Conservation (phyloP, 2,888 invertebrate species). For the Noctua pronuba region DNA sequence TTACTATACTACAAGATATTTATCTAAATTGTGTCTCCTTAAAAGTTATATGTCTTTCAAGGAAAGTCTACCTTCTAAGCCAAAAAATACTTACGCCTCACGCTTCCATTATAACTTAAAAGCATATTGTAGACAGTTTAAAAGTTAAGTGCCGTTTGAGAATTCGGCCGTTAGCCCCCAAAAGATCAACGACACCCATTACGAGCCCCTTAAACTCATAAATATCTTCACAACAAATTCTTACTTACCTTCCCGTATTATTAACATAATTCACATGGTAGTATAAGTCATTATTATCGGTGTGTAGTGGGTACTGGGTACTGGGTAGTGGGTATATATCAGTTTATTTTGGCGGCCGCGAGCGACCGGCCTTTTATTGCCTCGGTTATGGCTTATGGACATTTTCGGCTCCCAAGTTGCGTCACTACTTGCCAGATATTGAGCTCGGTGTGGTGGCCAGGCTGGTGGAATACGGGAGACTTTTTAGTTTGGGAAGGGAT, state of each 20-base stretch:
- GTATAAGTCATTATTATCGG: slow-evolving; percentile 66
- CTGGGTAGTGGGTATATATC: slow-evolving; percentile 57
- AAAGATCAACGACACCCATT: slow-evolving; percentile 52
- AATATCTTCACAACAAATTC: slow-evolving; percentile 61
- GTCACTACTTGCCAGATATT: slow-evolving; percentile 67
- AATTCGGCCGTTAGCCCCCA: slow-evolving; percentile 22
- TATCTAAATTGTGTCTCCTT: neutral
- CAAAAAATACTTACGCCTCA: neutral
- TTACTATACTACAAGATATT: neutral
- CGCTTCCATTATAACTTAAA: neutral
- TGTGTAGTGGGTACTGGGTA: slow-evolving; percentile 48
- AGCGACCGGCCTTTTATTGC: slow-evolving; percentile 72
- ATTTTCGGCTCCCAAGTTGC: slow-evolving; percentile 67
- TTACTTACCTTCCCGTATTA: slow-evolving; percentile 57
- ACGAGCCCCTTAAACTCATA: slow-evolving; percentile 44
- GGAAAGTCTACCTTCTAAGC: neutral
- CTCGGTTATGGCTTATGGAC: slow-evolving; percentile 75
- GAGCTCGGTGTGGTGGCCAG: slow-evolving; percentile 45
- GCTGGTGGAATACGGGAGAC: neutral
- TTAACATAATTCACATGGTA: slow-evolving; percentile 63
- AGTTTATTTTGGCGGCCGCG: slow-evolving; percentile 64
- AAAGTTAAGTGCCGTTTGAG: slow-evolving; percentile 15
- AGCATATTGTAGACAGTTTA: slow-evolving; percentile 1
- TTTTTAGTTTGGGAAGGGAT: neutral
- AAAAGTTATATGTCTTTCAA: neutral